These are phyloP conservation scores for Diorhabda carinulata DNA, from an alignment of 1,140 invertebrate genomes.

Conservation along the genomic window DNA sequence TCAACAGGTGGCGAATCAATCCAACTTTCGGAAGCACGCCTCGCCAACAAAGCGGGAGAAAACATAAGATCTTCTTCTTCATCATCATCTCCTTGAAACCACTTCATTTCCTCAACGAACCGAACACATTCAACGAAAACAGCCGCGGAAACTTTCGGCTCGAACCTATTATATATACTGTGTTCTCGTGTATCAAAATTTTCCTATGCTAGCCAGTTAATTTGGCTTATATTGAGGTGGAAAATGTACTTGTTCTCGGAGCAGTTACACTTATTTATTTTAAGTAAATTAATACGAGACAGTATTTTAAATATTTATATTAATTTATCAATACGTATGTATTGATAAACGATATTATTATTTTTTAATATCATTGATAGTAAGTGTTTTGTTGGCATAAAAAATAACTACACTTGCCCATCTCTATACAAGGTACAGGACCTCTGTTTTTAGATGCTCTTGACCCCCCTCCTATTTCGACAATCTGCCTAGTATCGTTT, in stretches of 20 bases:
- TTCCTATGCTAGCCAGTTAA: background rate
- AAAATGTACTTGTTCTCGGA: too few species aligned
- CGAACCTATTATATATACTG: constrained; percentile 25
- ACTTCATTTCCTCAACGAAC: constrained; percentile 49
- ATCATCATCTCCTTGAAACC: constrained; percentile 65
- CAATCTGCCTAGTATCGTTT: constrained; percentile 7
- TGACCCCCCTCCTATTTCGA: constrained; percentile 12
- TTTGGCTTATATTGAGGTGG: background rate
- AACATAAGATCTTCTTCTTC: constrained; percentile 80
- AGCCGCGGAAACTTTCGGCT: background rate
- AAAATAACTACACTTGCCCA: constrained; percentile 23
- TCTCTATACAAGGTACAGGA: constrained; percentile 7
- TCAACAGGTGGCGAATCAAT: constrained; percentile 78
- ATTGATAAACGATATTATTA: too few species aligned
- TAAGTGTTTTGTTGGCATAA: background rate
- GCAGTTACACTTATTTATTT: too few species aligned
- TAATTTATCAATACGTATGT: too few species aligned
- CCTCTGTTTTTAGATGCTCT: constrained; percentile 42
- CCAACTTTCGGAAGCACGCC: constrained; percentile 80
- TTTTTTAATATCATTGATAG: too few species aligned
- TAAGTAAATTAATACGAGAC: too few species aligned
- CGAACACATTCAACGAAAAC: constrained; percentile 1
- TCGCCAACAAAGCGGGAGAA: constrained; percentile 76
- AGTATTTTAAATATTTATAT: too few species aligned
- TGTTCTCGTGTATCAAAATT: constrained; percentile 35